Evolutionary conservation across 1,140 invertebrate species (phyloP), one percentile per base, ranked within the genome.

Genomic region (Cepaea nemoralis): DNA sequence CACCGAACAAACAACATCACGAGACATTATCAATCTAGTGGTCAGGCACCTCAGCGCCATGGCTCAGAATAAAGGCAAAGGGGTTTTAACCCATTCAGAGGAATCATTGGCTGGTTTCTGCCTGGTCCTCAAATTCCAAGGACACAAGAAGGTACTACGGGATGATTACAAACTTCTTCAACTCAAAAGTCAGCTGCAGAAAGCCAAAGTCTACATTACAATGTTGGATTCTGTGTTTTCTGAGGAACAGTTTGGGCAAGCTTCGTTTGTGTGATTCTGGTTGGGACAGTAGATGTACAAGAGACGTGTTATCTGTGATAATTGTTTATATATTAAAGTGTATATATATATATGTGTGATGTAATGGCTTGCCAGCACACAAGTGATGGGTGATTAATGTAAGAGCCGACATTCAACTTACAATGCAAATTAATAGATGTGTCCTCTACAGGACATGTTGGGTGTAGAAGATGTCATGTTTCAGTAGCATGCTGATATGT

Each of bases 21-120:
- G 96, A 8, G 97, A 99, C 92, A 97, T 99, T 5, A 96, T 99
- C 55, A 96, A 97, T 89, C 93, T 98, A 39, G 97, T 98, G 24
- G 96, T 98, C 12, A 96, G 96, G 88, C 97, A 98, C 90, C 92
- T 98, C 2, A 98, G 98, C 91, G 97, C 97, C 94, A 96, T 97
- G 0, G 95, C 96, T 93, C 96, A 22, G 89, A 82, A 96, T 0
- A 97, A 97, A 90, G 95, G 95, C 0, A 95, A 95, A 90, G 93
- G 95, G 33, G 96, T 96, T 0, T 96, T 96, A 0, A 95, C 96
- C 33, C 98, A 98, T 87, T 93, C 94, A 0, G 90, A 91, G 27
- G 93, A 94, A 0, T 85, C 92, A 42, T 84, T 92, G 27, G 84
- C 94, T 33, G 96, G 97, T 86, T 98, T 98, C 89, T 98, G 97